A percentile compares a stretch with the other conserved stretches of the same genome.
Conservation (phyloP, 2,113 vertebrate species). For the Channa maculata region DNA sequence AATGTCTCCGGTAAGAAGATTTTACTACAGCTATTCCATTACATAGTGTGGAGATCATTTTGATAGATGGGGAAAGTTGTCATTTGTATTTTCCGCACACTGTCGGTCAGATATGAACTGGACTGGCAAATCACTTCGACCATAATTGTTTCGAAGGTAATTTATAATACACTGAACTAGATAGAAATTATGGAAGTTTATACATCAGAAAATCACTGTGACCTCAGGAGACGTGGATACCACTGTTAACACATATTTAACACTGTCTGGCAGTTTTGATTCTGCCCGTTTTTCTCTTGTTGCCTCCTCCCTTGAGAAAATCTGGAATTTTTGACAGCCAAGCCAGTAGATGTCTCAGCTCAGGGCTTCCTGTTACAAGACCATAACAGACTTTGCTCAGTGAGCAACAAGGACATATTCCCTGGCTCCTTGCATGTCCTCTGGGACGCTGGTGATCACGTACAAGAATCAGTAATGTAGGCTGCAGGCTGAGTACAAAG, state of each 20-base stretch:
- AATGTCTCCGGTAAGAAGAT: conserved; percentile 53
- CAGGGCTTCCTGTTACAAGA: conserved; percentile 69
- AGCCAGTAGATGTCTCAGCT: conserved; percentile 60
- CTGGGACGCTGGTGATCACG: conserved; percentile 58
- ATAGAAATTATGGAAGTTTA: neutral
- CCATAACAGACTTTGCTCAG: conserved; percentile 62
- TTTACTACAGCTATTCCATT: conserved; percentile 58
- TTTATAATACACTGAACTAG: neutral
- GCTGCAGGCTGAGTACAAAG: conserved; percentile 6
- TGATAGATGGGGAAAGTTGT: neutral
- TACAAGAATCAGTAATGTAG: conserved; percentile 53
- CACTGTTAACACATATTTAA: conserved; percentile 25
- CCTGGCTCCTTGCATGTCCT: conserved; percentile 62
- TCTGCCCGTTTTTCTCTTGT: conserved; percentile 31
- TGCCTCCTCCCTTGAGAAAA: conserved; percentile 49
- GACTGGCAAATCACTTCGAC: neutral
- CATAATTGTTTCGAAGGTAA: neutral
- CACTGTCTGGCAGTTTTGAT: conserved; percentile 20
- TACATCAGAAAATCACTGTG: neutral
- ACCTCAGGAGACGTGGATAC: conserved; percentile 5
- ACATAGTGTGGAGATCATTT: conserved; percentile 2
- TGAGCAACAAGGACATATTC: conserved; percentile 75
- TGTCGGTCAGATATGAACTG: neutral
- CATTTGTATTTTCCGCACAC: neutral
- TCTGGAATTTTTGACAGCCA: conserved; percentile 43